A percentile compares a stretch with the other conserved stretches of the same genome.
phyloP scores from a whole-genome alignment of 2,888 invertebrate genomes.

The Trichopria drosophilae region DNA sequence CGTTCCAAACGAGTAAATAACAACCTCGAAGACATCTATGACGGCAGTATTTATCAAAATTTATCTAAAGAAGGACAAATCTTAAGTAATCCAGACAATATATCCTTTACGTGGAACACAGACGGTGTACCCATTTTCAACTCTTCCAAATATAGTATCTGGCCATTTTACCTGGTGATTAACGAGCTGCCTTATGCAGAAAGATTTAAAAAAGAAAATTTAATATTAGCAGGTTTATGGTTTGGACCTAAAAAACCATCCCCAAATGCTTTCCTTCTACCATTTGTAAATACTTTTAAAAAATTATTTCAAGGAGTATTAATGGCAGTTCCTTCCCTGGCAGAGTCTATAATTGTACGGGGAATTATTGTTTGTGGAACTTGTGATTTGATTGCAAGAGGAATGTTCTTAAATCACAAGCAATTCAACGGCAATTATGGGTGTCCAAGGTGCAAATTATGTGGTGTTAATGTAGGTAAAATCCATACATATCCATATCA shows the following conservation, averaged over 20 bases:
- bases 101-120: constrained; percentile 31
- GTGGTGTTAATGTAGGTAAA: neutral
- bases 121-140: constrained; percentile 30
- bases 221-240: constrained; percentile 8
- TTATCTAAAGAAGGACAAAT: constrained; percentile 9
- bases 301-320: constrained; percentile 1
- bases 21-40: constrained; percentile 32
- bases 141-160: constrained; percentile 26
- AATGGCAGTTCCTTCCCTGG: neutral
- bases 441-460: constrained; percentile 8
- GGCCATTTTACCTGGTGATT: constrained; percentile 19
- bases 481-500: constrained; percentile 9
- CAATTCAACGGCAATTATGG: constrained; percentile 6
- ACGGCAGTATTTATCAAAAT: constrained; percentile 29
- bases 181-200: constrained; percentile 19
- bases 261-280: constrained; percentile 3
- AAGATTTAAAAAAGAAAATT: constrained; percentile 8
- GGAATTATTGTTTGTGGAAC: constrained; percentile 4
- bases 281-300: constrained; percentile 1
- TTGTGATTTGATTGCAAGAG: constrained; percentile 15
- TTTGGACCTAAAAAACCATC: constrained; percentile 7
- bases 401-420: constrained; percentile 3
- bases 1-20: no score
- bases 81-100: constrained; percentile 22
- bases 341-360: neutral